Percentiles rank a stretch among this genome's conserved stretches.
Conservation (phyloP, 2,113 vertebrate genomes). For the Ancistrus triradiatus region DNA sequence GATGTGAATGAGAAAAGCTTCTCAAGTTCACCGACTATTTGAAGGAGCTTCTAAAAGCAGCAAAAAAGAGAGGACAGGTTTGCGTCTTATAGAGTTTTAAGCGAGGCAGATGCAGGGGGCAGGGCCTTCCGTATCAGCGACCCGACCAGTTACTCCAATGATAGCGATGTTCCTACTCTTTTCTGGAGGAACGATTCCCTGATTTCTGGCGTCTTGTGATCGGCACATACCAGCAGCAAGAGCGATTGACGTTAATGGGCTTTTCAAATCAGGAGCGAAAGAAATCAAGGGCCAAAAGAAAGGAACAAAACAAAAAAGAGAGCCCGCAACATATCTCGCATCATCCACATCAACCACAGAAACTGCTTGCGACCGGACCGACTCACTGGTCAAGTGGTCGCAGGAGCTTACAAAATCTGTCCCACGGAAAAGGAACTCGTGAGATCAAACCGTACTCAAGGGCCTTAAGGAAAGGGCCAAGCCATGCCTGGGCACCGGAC, state of each 20-base stretch:
- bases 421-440: too few species aligned
- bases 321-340: conserved; percentile 10
- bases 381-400: conserved; percentile 78
- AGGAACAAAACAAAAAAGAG: conserved; percentile 43
- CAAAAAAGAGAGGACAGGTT: conserved; percentile 55
- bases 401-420: conserved; percentile 81
- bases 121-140: conserved; percentile 65
- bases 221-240: conserved; percentile 74
- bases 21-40: conserved; percentile 55
- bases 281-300: conserved; percentile 45
- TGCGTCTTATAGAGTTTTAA: conserved; percentile 74
- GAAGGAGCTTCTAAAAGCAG: conserved; percentile 61
- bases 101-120: conserved; percentile 73
- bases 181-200: conserved; percentile 92
- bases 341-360: not conserved
- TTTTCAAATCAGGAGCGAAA: conserved; percentile 69
- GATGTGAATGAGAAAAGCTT: not conserved
- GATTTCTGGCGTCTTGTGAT: conserved; percentile 84
- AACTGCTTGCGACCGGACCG: conserved; percentile 78
- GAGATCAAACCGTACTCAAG: too few species aligned
- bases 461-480: too few species aligned
- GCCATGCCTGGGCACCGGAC: too few species aligned
- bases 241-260: conserved; percentile 91
- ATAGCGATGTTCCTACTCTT: conserved; percentile 79
- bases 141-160: not conserved